These are phyloP conservation scores for Anticlea derivata DNA, from an alignment of 2,888 invertebrate species.

Conservation along the genomic window DNA sequence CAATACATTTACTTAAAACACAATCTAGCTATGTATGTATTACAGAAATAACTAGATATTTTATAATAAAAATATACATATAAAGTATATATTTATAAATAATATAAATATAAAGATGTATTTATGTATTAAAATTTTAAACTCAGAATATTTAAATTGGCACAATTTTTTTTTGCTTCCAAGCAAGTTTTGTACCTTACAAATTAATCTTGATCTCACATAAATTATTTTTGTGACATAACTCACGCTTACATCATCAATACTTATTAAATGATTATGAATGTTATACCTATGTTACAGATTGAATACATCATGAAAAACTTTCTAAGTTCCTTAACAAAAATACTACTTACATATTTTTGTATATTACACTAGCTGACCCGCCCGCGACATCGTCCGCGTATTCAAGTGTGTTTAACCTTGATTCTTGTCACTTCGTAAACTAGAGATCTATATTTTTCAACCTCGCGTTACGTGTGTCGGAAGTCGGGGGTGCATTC, in stretches of 20 bases:
- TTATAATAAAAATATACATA: not conserved
- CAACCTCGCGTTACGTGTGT: too few relatives aligned
- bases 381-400: too few relatives aligned
- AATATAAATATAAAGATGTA: too few relatives aligned
- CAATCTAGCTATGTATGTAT: too few relatives aligned
- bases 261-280: not conserved
- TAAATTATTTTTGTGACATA: slow-evolving; percentile 9
- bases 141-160: not conserved
- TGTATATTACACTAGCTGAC: too few relatives aligned
- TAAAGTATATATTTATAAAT: too few relatives aligned
- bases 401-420: too few relatives aligned
- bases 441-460: too few relatives aligned
- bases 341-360: slow-evolving; percentile 1
- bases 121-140: too few relatives aligned
- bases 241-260: not conserved
- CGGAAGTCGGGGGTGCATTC: too few relatives aligned
- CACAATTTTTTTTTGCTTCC: not conserved
- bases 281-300: too few relatives aligned
- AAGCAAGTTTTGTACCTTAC: slow-evolving; percentile 4
- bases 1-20: not conserved
- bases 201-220: not conserved
- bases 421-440: too few relatives aligned
- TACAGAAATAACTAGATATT: not conserved
- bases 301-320: not conserved
- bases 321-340: slow-evolving; percentile 2